phyloP scores from a whole-genome alignment of 2,797 vertebrate genomes.

The Sebastes flavidus region DNA sequence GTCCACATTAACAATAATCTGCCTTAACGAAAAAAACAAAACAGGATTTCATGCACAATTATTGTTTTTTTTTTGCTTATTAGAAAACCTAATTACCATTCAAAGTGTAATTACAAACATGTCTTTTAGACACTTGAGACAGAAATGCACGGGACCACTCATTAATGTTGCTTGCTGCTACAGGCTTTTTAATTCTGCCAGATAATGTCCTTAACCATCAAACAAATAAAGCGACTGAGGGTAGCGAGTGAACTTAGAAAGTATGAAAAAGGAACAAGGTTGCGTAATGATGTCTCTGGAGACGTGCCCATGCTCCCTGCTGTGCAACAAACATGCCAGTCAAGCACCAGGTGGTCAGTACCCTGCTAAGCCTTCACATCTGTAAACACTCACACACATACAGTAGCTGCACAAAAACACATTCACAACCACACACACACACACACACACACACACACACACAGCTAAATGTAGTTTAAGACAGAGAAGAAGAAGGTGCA shows the following conservation, averaged over 20 bases:
- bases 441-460: conserved; percentile 2
- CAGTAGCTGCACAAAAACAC: conserved; percentile 1
- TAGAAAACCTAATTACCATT: background rate
- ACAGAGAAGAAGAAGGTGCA: background rate
- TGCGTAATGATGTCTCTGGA: conserved; percentile 56
- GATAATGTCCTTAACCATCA: conserved; percentile 39
- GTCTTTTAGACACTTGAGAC: conserved; percentile 2
- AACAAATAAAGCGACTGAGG: conserved; percentile 22
- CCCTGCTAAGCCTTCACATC: conserved; percentile 58
- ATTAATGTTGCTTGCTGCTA: conserved; percentile 10
- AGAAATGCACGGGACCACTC: background rate
- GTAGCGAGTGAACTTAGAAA: conserved; percentile 20
- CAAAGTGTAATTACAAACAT: conserved; percentile 1
- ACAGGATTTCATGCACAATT: background rate
- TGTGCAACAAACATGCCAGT: conserved; percentile 65
- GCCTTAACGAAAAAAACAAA: background rate
- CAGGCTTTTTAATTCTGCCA: conserved; percentile 13
- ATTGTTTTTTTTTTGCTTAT: background rate
- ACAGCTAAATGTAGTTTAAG: conserved; percentile 17
- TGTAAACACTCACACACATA: conserved; percentile 42
- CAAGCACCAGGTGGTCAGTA: conserved; percentile 68
- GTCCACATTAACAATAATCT: background rate
- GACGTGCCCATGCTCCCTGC: conserved; percentile 46
- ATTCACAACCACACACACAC: conserved; percentile 20
- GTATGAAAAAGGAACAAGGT: conserved; percentile 42